Evolutionary conservation across 2,797 vertebrate species (phyloP).

Genomic region (Melanotaenia maccullochi): DNA sequence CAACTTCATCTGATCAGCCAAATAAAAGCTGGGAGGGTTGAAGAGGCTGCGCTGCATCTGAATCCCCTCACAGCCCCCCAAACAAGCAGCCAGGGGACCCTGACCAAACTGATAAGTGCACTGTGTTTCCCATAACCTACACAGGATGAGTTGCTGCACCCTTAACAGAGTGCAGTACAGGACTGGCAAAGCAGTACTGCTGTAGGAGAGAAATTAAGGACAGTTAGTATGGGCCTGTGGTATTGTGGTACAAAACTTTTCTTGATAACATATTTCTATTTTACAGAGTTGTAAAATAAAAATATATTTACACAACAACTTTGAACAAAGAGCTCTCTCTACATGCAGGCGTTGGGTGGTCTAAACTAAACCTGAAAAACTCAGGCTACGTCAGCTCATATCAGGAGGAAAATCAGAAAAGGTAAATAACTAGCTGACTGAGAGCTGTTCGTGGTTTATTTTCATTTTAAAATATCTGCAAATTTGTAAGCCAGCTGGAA

Average conservation of each 20-base stretch:
- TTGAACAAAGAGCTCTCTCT: slow-evolving; percentile 88
- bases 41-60: slow-evolving; percentile 67
- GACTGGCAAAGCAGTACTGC: slow-evolving; percentile 99
- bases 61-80: slow-evolving; percentile 69
- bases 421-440: slow-evolving; percentile 2
- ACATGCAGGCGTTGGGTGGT: slow-evolving; percentile 81
- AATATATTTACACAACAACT: slow-evolving; percentile 88
- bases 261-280: slow-evolving; percentile 87
- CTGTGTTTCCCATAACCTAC: slow-evolving; percentile 99
- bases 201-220: slow-evolving; percentile 99
- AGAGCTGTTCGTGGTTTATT: neutral
- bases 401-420: slow-evolving; percentile 7
- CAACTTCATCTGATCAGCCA: slow-evolving; percentile 25
- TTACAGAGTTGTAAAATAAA: slow-evolving; percentile 86
- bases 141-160: slow-evolving; percentile 99
- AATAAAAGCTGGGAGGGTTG: slow-evolving; percentile 51
- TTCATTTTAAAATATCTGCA: neutral
- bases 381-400: slow-evolving; percentile 41
- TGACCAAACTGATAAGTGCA: slow-evolving; percentile 87
- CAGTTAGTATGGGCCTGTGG: slow-evolving; percentile 99
- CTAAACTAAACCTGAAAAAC: slow-evolving; percentile 40
- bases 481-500: neutral
- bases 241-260: slow-evolving; percentile 94
- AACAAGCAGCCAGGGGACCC: slow-evolving; percentile 75
- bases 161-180: slow-evolving; percentile 99